Percentiles rank a stretch among this genome's conserved stretches.
Evolutionary conservation across 2,888 invertebrate species (phyloP).

Genomic region (Trilocha varians): DNA sequence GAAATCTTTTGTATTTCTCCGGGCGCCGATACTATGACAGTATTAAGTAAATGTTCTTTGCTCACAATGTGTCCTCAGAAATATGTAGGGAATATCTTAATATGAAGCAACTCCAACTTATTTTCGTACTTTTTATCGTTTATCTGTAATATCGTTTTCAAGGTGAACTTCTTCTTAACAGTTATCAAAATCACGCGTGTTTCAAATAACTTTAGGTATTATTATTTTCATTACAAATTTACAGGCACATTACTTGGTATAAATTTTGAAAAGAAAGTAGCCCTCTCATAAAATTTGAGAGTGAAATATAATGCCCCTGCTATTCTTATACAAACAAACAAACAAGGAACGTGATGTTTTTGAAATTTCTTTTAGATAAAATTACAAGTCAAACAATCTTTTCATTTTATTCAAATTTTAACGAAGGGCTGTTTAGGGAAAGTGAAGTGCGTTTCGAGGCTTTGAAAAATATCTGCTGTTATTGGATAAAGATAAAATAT

Average conservation of each 20-base stretch:
- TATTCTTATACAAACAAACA: neutral
- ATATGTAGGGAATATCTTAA: neutral
- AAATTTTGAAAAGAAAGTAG: too few species aligned
- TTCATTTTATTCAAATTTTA: neutral
- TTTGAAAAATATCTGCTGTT: neutral
- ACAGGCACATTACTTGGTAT: too few species aligned
- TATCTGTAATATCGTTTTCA: neutral
- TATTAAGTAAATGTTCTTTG: neutral
- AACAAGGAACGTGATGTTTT: neutral
- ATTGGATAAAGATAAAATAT: neutral
- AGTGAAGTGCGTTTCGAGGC: neutral
- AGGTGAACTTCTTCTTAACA: neutral
- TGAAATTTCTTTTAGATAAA: neutral
- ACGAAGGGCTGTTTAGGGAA: neutral
- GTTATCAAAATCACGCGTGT: too few species aligned
- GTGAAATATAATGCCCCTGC: too few species aligned
- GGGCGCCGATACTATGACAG: slow-evolving; percentile 3
- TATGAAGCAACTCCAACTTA: neutral
- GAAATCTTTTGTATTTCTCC: neutral
- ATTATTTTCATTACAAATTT: too few species aligned
- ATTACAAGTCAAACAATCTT: neutral
- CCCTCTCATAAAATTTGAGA: too few species aligned
- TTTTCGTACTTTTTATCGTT: neutral
- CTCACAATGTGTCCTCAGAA: neutral
- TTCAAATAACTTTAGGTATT: too few species aligned